These are phyloP conservation scores for Pecten maximus DNA, from an alignment of 2,888 invertebrate species.

Conservation along the genomic window DNA sequence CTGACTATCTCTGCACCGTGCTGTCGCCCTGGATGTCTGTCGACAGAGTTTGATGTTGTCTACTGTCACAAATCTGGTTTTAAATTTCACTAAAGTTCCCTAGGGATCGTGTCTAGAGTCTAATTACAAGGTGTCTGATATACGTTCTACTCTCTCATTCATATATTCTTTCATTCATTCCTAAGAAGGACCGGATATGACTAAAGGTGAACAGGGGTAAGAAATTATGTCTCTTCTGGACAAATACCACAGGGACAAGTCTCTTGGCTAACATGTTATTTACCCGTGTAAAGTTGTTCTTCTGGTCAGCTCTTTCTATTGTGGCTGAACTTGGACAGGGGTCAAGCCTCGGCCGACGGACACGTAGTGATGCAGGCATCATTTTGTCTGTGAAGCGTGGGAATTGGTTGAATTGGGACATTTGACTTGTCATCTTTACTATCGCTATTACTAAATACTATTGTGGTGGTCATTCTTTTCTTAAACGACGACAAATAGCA, in stretches of 20 bases:
- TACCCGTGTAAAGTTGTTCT: constrained; percentile 2
- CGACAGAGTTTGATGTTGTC: background rate
- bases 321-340: constrained; percentile 32
- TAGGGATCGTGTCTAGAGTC: background rate
- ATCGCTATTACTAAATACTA: constrained; percentile 23
- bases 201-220: background rate
- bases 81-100: background rate
- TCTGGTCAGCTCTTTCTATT: background rate
- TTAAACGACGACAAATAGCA: constrained; percentile 31
- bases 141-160: constrained; percentile 16
- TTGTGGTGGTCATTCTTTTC: constrained; percentile 30
- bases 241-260: constrained; percentile 4
- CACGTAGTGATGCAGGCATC: constrained; percentile 10
- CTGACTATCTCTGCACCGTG: background rate
- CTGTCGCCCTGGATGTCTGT: background rate
- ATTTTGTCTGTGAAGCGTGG: constrained; percentile 22
- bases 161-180: constrained; percentile 33
- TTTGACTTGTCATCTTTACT: background rate
- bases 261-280: constrained; percentile 30
- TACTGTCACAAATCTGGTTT: background rate
- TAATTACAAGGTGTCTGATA: constrained; percentile 18
- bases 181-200: constrained; percentile 13
- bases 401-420: constrained; percentile 3
- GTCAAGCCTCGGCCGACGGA: constrained; percentile 27
- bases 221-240: background rate